Base-by-base conservation (phyloP, 2,797 vertebrate genomes). In the Ptychadena robeensis region DNA sequence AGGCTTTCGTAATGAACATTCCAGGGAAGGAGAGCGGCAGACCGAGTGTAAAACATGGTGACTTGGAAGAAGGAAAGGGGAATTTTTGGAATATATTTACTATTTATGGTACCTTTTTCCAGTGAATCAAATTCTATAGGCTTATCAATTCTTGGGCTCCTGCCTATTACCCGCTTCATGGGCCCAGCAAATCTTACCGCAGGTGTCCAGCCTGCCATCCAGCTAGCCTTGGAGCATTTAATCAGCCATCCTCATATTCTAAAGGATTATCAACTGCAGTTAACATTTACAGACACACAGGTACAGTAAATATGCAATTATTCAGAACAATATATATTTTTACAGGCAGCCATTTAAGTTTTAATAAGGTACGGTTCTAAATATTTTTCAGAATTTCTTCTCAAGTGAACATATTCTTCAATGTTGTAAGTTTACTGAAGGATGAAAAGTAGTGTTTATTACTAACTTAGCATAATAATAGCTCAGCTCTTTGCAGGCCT, bases 221-320 rank as follows among this genome's bases (percentile, higher is more conserved):
- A 87, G 69, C 85, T 93, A 83, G 91, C 89, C 63, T 80, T 91
- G 88, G 88, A 89, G 71, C 90, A 92, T 70, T 87, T 91, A 67
- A 71, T 78, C 80, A 90, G 80, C 59, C 88, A 89, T 15, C 87
- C 81, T 0, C 88, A 87, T 86, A 87, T 91, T 59, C 4, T 92
- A 85, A 90, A 87, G 89, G 87, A 89, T 85, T 91, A 89, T 59
- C 87, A 89, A 27, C 88, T 93, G 27, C 88, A 91, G 57, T 75
- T 91, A 48, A 77, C 86, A n/a, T 89, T 92, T 84, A 87, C 87
- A 0, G 90, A 91, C 82, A 90, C 90, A 0, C 90, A 92, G 91
- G 90, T 90, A 91, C 87, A 88, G 53, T 65, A 64, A 73, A 53
- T 48, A 63, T 37, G 61, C n/a, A 37, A 59, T 31, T 35, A 31